Evolutionary conservation across 2,113 vertebrate genomes (phyloP).

Genomic region (Ptilorrhoa leucosticta): DNA sequence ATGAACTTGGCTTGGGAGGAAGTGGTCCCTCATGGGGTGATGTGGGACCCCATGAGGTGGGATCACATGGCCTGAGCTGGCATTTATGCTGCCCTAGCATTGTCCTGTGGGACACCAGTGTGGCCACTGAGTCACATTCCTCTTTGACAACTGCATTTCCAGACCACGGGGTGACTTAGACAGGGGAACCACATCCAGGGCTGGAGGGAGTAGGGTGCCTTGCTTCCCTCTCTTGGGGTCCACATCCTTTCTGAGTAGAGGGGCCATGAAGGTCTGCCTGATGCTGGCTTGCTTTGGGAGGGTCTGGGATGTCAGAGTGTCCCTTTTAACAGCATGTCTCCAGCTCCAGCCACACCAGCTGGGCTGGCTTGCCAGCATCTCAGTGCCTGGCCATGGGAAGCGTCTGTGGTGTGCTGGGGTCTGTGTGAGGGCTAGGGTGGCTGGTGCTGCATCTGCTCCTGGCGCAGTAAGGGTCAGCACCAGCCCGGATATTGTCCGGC

Average conservation of each 20-base stretch:
- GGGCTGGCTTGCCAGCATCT: not conserved
- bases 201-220: not conserved
- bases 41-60: not conserved
- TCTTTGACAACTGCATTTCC: not conserved
- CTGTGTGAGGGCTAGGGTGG: rapidly evolving
- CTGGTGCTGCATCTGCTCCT: not conserved
- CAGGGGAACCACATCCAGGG: not conserved
- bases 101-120: rapidly evolving
- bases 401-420: rapidly evolving
- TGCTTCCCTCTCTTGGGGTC: not conserved
- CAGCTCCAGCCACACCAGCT: not conserved
- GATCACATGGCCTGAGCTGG: not conserved
- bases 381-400: not conserved
- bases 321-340: not conserved
- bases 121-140: not conserved
- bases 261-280: not conserved
- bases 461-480: conserved; percentile 49
- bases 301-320: rapidly evolving
- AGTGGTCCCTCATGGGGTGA: not conserved
- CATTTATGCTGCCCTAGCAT: not conserved
- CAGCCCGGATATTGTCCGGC: not conserved
- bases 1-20: not conserved
- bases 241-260: not conserved
- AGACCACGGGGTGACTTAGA: not conserved
- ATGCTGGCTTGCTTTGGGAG: not conserved